Conservation (phyloP, 1,140 invertebrate species). For the Caenorhabditis tropicalis region DNA sequence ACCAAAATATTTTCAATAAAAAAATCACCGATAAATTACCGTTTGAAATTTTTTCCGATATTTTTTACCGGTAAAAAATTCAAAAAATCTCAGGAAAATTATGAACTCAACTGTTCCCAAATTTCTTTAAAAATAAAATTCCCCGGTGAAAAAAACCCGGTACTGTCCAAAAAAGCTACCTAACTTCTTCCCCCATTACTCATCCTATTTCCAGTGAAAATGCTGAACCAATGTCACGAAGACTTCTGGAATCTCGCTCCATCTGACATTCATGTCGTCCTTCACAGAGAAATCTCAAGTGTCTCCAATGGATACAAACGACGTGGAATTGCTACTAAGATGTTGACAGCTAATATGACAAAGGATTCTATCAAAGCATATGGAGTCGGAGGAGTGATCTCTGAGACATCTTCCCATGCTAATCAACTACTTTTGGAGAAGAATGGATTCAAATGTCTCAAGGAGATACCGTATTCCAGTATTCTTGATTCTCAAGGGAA, state of each 20-base stretch:
- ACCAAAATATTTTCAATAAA: too few relatives aligned
- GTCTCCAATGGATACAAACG: not conserved
- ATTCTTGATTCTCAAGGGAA: constrained; percentile 15
- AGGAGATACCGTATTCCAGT: constrained; percentile 24
- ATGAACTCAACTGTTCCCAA: too few relatives aligned
- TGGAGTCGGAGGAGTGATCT: not conserved
- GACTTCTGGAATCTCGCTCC: not conserved
- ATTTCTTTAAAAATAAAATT: too few relatives aligned
- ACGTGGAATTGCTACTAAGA: not conserved
- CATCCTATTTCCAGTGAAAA: not conserved
- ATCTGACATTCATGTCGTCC: not conserved
- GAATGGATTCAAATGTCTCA: constrained; percentile 19
- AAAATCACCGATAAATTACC: too few relatives aligned
- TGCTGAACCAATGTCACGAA: constrained; percentile 28
- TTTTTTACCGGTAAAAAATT: too few relatives aligned
- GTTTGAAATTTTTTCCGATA: too few relatives aligned
- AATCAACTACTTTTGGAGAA: constrained; percentile 19
- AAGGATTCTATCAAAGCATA: not conserved
- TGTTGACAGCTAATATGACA: not conserved
- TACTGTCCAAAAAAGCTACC: too few relatives aligned
- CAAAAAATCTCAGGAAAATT: too few relatives aligned
- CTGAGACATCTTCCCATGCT: not conserved
- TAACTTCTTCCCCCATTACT: not conserved
- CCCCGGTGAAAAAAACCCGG: too few relatives aligned
- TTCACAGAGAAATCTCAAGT: constrained; percentile 8